Percentiles rank a stretch among this genome's conserved stretches.
Evolutionary conservation across 2,888 invertebrate species (phyloP).

Genomic region (Apantesis nais): DNA sequence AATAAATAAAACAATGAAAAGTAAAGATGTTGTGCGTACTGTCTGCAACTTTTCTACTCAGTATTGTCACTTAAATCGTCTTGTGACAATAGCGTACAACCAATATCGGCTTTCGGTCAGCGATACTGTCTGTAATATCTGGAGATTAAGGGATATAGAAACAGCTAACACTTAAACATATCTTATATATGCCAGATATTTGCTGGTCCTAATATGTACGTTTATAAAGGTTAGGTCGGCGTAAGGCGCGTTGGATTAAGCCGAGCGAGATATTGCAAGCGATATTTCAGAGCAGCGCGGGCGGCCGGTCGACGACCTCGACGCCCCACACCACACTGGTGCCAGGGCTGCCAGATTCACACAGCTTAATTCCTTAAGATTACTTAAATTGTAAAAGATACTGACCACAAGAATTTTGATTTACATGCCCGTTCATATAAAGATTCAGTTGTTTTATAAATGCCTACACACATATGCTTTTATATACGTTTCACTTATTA

Average conservation of each 20-base stretch:
- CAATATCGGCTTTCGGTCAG: not conserved
- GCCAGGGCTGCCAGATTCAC: slow-evolving; percentile 63
- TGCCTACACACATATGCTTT: not conserved
- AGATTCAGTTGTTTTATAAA: not conserved
- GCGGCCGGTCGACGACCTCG: slow-evolving; percentile 77
- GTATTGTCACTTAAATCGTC: not conserved
- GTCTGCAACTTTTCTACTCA: not conserved
- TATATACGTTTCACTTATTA: not conserved
- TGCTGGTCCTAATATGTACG: slow-evolving; percentile 40
- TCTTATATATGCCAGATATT: slow-evolving; percentile 3
- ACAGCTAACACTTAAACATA: not conserved
- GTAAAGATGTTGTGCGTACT: not conserved
- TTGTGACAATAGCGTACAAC: not conserved
- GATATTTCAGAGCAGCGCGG: slow-evolving; percentile 76
- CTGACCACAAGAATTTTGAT: not conserved
- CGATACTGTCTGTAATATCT: not conserved
- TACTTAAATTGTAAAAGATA: not conserved
- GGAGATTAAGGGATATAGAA: not conserved
- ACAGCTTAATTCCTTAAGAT: slow-evolving; percentile 8
- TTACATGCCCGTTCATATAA: not conserved
- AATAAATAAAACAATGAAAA: slow-evolving; percentile 3
- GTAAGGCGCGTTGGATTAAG: slow-evolving; percentile 63
- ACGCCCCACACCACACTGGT: slow-evolving; percentile 66
- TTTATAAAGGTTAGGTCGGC: slow-evolving; percentile 64
- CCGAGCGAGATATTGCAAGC: slow-evolving; percentile 75